These are phyloP conservation scores for Chrysolina oricalcia DNA, from an alignment of 2,888 invertebrate species.

Conservation along the genomic window DNA sequence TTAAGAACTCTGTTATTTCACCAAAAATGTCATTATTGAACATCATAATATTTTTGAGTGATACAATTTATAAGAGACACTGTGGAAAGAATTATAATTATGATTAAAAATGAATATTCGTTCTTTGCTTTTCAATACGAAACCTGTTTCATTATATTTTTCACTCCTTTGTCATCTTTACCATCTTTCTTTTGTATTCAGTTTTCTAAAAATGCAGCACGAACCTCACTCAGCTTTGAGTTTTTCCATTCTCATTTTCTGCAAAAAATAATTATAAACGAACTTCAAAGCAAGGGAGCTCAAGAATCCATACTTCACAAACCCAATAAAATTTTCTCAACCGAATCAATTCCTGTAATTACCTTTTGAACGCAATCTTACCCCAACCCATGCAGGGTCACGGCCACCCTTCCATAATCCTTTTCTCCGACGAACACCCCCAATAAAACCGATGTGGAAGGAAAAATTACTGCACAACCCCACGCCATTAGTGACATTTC, in stretches of 20 bases:
- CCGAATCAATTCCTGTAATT: slow-evolving; percentile 24
- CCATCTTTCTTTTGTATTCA: too few species aligned
- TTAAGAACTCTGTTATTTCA: too few species aligned
- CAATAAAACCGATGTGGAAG: slow-evolving; percentile 24
- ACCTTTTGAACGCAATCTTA: slow-evolving; percentile 27
- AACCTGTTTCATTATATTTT: too few species aligned
- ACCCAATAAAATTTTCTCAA: slow-evolving; percentile 26
- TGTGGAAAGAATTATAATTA: too few species aligned
- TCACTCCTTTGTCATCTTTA: too few species aligned
- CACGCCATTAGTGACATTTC: slow-evolving; percentile 12
- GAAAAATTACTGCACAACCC: slow-evolving; percentile 24
- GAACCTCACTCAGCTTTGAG: neutral
- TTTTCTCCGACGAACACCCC: slow-evolving; percentile 7
- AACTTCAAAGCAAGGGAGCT: slow-evolving; percentile 11
- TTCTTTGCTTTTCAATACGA: too few species aligned
- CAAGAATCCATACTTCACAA: slow-evolving; percentile 13
- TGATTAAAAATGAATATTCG: too few species aligned
- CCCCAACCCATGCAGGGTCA: slow-evolving; percentile 20
- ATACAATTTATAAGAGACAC: too few species aligned
- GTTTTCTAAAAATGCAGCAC: too few species aligned
- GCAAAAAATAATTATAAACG: slow-evolving; percentile 8
- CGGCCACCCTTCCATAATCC: neutral
- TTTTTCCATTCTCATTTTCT: neutral
- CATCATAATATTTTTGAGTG: too few species aligned
- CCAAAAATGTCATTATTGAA: too few species aligned